A percentile compares a stretch with the other conserved stretches of the same genome.
Evolutionary conservation across 2,797 vertebrate genomes (phyloP).

Genomic region (Bradypus variegatus): DNA sequence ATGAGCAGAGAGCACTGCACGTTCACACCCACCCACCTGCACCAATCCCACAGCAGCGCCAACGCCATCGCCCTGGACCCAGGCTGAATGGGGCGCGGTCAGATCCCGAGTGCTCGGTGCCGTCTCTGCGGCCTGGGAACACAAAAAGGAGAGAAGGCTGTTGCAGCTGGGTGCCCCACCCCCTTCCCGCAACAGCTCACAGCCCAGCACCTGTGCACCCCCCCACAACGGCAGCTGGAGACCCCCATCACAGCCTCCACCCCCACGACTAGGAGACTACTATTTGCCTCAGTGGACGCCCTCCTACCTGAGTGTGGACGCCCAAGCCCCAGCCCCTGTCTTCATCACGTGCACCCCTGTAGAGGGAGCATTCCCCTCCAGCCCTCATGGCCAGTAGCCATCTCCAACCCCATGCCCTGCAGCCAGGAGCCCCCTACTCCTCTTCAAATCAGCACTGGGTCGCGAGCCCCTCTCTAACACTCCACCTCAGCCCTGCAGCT

Average conservation of each 20-base stretch:
- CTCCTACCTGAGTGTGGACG: no score
- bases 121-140: neutral
- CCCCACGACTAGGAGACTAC: no score
- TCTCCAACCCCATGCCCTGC: neutral
- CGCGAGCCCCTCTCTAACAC: neutral
- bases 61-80: neutral
- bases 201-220: neutral
- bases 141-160: neutral
- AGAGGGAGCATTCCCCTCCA: neutral
- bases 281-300: no score
- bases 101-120: neutral
- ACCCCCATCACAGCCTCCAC: no score
- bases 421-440: neutral
- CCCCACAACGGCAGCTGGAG: no score
- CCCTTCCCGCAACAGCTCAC: neutral
- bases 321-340: neutral
- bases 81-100: neutral
- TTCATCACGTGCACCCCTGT: neutral
- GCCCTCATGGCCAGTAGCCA: neutral
- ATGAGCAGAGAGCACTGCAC: slow-evolving; percentile 29
- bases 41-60: slow-evolving; percentile 29
- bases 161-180: neutral
- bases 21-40: slow-evolving; percentile 4
- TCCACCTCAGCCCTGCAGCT: neutral
- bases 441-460: no score